Base-by-base conservation (phyloP, 1,140 invertebrate species). In the Anoplophora glabripennis region DNA sequence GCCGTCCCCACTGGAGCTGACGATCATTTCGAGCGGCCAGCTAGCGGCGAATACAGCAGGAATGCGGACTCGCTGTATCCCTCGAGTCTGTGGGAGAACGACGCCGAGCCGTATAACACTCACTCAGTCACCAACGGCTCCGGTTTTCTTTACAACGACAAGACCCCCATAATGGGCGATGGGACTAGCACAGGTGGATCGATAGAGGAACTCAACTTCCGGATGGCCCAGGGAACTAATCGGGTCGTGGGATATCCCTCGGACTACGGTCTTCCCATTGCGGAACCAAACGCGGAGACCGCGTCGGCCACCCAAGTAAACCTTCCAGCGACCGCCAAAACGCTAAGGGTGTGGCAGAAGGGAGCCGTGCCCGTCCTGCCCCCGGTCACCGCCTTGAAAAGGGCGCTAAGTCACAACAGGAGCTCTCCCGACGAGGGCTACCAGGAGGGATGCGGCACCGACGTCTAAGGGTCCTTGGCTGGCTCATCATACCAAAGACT, bases 351-450 rank as follows among this genome's bases (percentile, higher is more conserved):
- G 53, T 92, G 89, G 89, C 89, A 92, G 70, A 86, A 89, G 47
- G 89, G 89, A 54, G 86, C 83, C 14, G 87, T 90, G 40, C 89
- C 89, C 40, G 89, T 92, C 7, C 76, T 92, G 64, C 89, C 89
- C 1, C 89, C 90, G 1, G 89, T 92, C 7, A 87, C 89, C 36
- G 89, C 81, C 63, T 81, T 86, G 18, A 93, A 92, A 72, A 85
- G 89, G 48, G 90, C 88, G 9, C 81, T 91, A 1, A 85, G 83
- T 59, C 88, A 86, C 64, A 90, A 86, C 59, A 83, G 90, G 68
- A 92, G 89, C 74, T 90, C 90, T 1, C 89, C 90, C 12, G 93
- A 94, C 70, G 92, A 94, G 75, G 89, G 91, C 12, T 94, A 93
- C 70, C 92, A 93, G 73, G 93, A 94, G 78, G 90, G 90, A 59